Evolutionary conservation across 2,888 invertebrate species (phyloP).

Genomic region (Pasiphila rectangulata): DNA sequence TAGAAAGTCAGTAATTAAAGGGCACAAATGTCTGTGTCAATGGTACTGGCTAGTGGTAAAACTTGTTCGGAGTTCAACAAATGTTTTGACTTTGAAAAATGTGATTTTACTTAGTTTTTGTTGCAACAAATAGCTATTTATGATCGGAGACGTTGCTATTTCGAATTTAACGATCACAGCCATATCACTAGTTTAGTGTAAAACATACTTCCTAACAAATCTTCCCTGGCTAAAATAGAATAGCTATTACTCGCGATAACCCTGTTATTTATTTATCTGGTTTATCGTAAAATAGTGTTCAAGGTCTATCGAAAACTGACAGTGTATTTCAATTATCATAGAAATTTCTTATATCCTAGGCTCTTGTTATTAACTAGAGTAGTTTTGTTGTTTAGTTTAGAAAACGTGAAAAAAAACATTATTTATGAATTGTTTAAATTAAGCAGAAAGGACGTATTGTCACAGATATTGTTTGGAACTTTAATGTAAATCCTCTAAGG

Average conservation of each 20-base stretch:
- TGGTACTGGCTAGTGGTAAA: no score
- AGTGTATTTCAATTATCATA: background rate
- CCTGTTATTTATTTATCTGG: background rate
- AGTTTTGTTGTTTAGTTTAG: slow-evolving; percentile 2
- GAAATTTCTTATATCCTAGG: background rate
- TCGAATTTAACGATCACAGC: slow-evolving; percentile 57
- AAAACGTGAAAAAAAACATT: background rate
- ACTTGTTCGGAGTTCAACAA: no score
- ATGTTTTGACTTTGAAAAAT: background rate
- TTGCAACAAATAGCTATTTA: slow-evolving; percentile 20
- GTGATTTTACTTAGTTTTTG: slow-evolving; percentile 18
- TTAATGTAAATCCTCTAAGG: no score
- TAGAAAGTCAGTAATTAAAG: no score
- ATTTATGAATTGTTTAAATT: slow-evolving; percentile 4
- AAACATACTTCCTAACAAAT: slow-evolving; percentile 44
- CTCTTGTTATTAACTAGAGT: background rate
- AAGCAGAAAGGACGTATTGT: no score
- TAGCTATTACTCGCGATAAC: background rate
- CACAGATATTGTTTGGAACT: no score
- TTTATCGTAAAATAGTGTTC: background rate
- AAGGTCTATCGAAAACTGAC: background rate
- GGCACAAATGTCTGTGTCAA: slow-evolving; percentile 25
- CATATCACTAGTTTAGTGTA: slow-evolving; percentile 62
- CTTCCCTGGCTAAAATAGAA: slow-evolving; percentile 31
- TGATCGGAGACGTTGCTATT: slow-evolving; percentile 36